These are phyloP conservation scores for Scaptomyza caliginosa DNA, from an alignment of 2,888 invertebrate species.

Conservation along the genomic window DNA sequence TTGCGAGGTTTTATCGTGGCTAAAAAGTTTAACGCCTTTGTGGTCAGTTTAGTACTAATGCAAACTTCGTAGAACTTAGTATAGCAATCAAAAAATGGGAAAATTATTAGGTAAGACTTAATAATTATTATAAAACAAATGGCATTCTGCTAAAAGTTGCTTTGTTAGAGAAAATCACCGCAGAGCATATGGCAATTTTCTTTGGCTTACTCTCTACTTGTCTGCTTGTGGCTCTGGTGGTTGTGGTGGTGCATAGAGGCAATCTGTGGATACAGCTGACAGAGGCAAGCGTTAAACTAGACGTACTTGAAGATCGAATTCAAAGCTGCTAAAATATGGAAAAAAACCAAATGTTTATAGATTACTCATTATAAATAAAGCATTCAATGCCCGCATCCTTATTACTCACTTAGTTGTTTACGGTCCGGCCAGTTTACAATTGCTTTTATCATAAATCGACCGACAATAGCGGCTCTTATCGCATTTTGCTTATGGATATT, in stretches of 20 bases:
- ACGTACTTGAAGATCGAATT: conserved; percentile 60
- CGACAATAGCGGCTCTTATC: conserved; percentile 13
- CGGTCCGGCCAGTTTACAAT: conserved; percentile 8
- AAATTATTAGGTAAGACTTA: conserved; percentile 47
- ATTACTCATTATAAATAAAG: neutral
- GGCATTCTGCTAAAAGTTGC: neutral
- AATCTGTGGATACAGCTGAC: conserved; percentile 53
- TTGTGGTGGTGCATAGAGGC: conserved; percentile 67
- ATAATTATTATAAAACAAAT: neutral
- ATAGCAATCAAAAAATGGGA: conserved; percentile 36
- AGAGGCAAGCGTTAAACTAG: conserved; percentile 68
- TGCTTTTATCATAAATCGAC: conserved; percentile 1
- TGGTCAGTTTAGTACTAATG: conserved; percentile 24
- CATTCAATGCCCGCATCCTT: neutral
- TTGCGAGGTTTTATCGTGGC: conserved; percentile 45
- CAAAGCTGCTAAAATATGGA: neutral
- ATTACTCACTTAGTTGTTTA: conserved; percentile 12
- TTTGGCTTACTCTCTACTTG: conserved; percentile 66
- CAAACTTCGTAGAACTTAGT: conserved; percentile 15
- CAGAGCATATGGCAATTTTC: conserved; percentile 67
- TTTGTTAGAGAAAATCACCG: conserved; percentile 55
- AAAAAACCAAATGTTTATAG: neutral
- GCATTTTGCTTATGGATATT: conserved; percentile 37
- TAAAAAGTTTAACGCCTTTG: conserved; percentile 1
- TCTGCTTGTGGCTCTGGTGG: conserved; percentile 63